These are phyloP conservation scores for Nesoenas mayeri DNA, from an alignment of 2,113 vertebrate species.

Conservation along the genomic window DNA sequence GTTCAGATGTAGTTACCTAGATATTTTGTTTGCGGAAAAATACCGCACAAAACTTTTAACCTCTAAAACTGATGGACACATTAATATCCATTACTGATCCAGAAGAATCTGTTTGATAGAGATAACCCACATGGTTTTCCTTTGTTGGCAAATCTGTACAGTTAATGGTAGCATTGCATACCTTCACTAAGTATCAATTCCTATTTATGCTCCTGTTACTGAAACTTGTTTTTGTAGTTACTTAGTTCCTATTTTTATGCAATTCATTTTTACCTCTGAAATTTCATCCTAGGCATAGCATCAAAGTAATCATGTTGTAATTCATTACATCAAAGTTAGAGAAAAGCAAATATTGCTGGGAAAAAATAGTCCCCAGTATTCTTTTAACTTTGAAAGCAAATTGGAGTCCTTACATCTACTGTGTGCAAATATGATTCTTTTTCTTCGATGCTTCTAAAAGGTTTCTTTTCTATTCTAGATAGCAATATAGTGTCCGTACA, in stretches of 20 bases:
- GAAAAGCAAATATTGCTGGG: neutral
- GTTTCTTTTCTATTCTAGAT: neutral
- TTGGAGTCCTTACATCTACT: neutral
- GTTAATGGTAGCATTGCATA: neutral
- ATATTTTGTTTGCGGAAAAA: neutral
- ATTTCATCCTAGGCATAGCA: neutral
- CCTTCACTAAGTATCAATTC: neutral
- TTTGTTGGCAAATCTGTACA: neutral
- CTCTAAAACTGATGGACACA: neutral
- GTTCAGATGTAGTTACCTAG: neutral
- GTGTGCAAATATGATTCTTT: neutral
- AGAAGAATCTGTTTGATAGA: neutral
- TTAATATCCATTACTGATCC: neutral
- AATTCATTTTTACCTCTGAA: neutral
- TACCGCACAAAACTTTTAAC: neutral
- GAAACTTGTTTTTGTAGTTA: neutral
- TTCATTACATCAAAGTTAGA: neutral
- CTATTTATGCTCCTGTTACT: neutral
- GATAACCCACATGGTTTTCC: neutral
- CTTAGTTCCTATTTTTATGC: neutral
- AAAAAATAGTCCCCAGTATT: neutral
- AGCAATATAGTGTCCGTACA: rapidly evolving
- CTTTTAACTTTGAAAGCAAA: neutral
- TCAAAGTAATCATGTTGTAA: neutral
- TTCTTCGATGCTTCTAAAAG: neutral